Percentiles rank a stretch among this genome's conserved stretches.
Conservation (phyloP, 2,888 invertebrate genomes). For the Ochropleura leucogaster region DNA sequence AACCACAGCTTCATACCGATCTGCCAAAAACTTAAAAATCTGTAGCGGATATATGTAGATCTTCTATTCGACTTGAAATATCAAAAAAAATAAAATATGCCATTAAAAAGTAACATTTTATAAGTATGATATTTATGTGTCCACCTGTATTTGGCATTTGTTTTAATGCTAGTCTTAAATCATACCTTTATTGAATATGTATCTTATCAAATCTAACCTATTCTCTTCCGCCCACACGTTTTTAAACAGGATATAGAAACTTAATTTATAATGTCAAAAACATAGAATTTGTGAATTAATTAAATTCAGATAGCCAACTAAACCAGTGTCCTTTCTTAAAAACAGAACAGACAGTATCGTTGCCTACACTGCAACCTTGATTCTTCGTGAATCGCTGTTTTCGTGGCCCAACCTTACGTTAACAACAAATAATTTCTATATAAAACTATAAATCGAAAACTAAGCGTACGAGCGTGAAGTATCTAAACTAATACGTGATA, state of each 20-base stretch:
- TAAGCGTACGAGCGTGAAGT: constrained; percentile 75
- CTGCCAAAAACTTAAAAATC: constrained; percentile 9
- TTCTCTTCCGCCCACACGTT: constrained; percentile 45
- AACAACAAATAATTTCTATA: constrained; percentile 57
- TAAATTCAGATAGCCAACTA: neutral
- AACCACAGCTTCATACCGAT: neutral
- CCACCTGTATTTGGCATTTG: constrained; percentile 50
- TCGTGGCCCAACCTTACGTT: constrained; percentile 51
- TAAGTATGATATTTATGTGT: constrained; percentile 44
- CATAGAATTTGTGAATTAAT: constrained; percentile 21
- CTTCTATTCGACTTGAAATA: neutral
- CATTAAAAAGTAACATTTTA: constrained; percentile 22
- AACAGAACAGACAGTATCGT: neutral
- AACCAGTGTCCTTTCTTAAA: neutral
- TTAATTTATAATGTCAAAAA: constrained; percentile 45
- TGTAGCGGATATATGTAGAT: constrained; percentile 37
- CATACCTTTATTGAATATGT: constrained; percentile 19
- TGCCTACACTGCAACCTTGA: constrained; percentile 20
- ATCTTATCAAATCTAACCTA: constrained; percentile 26
- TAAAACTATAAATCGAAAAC: constrained; percentile 59
- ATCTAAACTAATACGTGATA: constrained; percentile 68
- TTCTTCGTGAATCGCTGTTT: constrained; percentile 30
- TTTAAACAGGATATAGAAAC: constrained; percentile 24
- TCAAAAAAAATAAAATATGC: constrained; percentile 26
- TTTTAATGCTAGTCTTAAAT: constrained; percentile 52